A percentile compares a stretch with the other conserved stretches of the same genome.
phyloP scores from a whole-genome alignment of 2,113 vertebrate species.

The Pseudopipra pipra region DNA sequence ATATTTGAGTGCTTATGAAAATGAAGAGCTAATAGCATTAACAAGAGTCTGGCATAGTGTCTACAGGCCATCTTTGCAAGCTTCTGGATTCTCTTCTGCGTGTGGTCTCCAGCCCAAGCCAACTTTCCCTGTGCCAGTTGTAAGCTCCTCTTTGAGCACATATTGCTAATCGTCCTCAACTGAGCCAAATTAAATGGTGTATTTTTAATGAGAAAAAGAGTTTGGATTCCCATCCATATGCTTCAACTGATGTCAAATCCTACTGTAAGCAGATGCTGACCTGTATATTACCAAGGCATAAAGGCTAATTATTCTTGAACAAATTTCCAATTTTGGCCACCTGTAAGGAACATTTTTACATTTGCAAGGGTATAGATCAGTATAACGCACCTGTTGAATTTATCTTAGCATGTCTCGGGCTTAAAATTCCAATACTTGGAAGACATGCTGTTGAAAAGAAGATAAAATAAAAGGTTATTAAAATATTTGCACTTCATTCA shows the following conservation, averaged over 20 bases:
- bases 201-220: conserved; percentile 59
- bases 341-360: neutral
- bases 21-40: conserved; percentile 18
- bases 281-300: conserved; percentile 23
- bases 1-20: neutral
- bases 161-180: conserved; percentile 41
- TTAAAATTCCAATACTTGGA: neutral
- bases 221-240: conserved; percentile 60
- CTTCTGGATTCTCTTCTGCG: conserved; percentile 10
- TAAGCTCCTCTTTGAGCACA: conserved; percentile 11
- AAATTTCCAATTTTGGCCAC: neutral
- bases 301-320: conserved; percentile 30
- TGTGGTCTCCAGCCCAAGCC: neutral
- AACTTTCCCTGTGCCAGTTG: neutral
- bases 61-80: neutral
- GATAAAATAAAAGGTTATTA: neutral
- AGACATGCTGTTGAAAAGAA: neutral
- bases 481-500: neutral
- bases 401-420: neutral
- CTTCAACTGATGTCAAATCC: conserved; percentile 51
- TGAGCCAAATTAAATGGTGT: conserved; percentile 66
- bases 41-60: neutral
- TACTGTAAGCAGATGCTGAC: conserved; percentile 63
- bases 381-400: neutral
- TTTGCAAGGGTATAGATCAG: neutral